Percentiles rank a stretch among this genome's conserved stretches.
Evolutionary conservation across 2,888 invertebrate species (phyloP).

Genomic region (Caenorhabditis japonica): DNA sequence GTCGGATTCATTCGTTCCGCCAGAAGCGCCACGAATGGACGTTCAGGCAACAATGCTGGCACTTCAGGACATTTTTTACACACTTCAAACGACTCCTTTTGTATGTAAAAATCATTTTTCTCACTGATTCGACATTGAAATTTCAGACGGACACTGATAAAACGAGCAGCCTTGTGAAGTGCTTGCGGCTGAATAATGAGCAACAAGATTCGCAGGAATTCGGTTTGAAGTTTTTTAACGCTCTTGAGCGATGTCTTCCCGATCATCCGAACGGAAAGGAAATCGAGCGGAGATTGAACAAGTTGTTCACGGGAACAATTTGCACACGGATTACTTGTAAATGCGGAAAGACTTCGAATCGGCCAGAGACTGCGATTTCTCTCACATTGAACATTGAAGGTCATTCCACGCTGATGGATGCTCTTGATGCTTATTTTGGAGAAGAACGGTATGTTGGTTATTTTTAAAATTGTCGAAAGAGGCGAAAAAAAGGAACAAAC

Average conservation of each 20-base stretch:
- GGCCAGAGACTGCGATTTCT: constrained; percentile 38
- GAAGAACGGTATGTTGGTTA: constrained; percentile 59
- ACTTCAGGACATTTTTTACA: constrained; percentile 71
- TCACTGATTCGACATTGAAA: too few species aligned
- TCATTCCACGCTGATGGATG: constrained; percentile 62
- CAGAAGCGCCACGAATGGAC: constrained; percentile 63
- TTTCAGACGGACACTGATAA: constrained; percentile 66
- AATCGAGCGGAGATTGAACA: constrained; percentile 45
- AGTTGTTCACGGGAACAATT: constrained; percentile 32
- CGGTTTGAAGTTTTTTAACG: constrained; percentile 70
- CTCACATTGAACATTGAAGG: constrained; percentile 69
- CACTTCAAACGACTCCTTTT: constrained; percentile 72
- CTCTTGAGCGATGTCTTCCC: constrained; percentile 68
- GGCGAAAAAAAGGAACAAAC: too few species aligned
- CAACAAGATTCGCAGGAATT: constrained; percentile 77
- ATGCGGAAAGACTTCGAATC: constrained; percentile 57
- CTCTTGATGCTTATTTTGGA: constrained; percentile 63
- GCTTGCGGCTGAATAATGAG: constrained; percentile 65
- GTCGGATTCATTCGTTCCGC: constrained; percentile 54
- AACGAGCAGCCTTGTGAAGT: constrained; percentile 53
- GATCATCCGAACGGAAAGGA: constrained; percentile 70
- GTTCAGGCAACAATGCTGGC: constrained; percentile 70
- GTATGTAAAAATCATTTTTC: constrained; percentile 45
- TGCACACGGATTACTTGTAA: constrained; percentile 53
- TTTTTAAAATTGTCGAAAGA: too few species aligned